A percentile compares a stretch with the other conserved stretches of the same genome.
Evolutionary conservation across 2,888 invertebrate species (phyloP).

Genomic region (Carabus problematicus): DNA sequence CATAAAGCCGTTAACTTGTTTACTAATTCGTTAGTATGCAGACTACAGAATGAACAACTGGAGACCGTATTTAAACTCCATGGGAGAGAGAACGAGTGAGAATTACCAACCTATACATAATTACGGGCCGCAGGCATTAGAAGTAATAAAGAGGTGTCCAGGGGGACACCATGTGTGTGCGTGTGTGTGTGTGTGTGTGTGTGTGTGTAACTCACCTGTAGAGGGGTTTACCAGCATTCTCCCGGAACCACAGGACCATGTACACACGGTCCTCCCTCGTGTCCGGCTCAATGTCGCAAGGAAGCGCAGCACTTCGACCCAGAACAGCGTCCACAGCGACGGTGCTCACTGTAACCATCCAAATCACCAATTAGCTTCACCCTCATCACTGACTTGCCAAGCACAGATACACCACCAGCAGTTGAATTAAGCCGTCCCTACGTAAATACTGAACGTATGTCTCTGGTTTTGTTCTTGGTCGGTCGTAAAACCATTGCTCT

Average conservation of each 20-base stretch:
- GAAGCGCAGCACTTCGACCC: slow-evolving; percentile 82
- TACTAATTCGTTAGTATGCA: too few relatives aligned
- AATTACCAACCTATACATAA: too few relatives aligned
- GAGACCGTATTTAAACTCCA: too few relatives aligned
- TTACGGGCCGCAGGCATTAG: slow-evolving; percentile 4
- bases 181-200: slow-evolving; percentile 15
- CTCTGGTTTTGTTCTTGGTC: too few relatives aligned
- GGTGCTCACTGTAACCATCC: slow-evolving; percentile 67
- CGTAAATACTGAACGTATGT: too few relatives aligned
- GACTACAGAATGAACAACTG: too few relatives aligned
- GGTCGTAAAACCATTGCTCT: too few relatives aligned
- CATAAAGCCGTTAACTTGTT: too few relatives aligned
- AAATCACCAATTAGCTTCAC: slow-evolving; percentile 18
- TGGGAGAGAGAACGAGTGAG: too few relatives aligned
- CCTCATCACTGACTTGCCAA: slow-evolving; percentile 19
- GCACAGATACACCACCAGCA: neutral
- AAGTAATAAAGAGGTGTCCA: slow-evolving; percentile 13
- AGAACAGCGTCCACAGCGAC: slow-evolving; percentile 83
- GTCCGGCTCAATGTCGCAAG: slow-evolving; percentile 88
- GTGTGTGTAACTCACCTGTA: slow-evolving; percentile 73
- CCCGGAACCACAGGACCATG: slow-evolving; percentile 92
- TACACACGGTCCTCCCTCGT: slow-evolving; percentile 85
- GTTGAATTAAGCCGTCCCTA: slow-evolving; percentile 14
- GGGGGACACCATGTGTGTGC: neutral
- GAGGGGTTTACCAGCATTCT: slow-evolving; percentile 85